These are phyloP conservation scores for Pelagia noctiluca DNA, from an alignment of 30 jellyfish, hydroid and myxozoan species.

Conservation along the genomic window DNA sequence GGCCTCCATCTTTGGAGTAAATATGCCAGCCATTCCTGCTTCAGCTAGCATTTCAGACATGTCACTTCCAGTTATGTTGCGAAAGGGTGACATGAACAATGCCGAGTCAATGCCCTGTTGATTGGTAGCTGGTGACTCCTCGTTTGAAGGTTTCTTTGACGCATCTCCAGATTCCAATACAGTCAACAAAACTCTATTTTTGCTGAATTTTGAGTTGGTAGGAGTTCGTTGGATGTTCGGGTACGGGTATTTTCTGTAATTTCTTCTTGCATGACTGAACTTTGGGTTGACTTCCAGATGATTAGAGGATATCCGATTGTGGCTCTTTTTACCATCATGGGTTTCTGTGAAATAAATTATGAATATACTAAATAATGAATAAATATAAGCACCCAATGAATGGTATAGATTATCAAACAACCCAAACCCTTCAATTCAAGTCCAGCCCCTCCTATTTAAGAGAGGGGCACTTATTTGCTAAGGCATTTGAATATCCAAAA, in stretches of 20 bases:
- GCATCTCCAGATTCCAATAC: conserved; percentile 74
- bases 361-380: too few relatives aligned
- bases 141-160: background rate
- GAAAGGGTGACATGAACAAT: conserved; percentile 86
- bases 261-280: conserved; percentile 11
- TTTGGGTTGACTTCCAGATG: conserved; percentile 48
- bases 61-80: conserved; percentile 58
- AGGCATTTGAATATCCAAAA: too few relatives aligned
- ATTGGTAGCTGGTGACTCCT: conserved; percentile 22
- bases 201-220: conserved; percentile 17
- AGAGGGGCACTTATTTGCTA: too few relatives aligned
- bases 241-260: conserved; percentile 19
- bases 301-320: conserved; percentile 53
- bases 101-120: conserved; percentile 43
- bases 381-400: too few relatives aligned
- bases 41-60: conserved; percentile 86
- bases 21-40: conserved; percentile 71
- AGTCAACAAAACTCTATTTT: conserved; percentile 37
- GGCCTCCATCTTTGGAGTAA: conserved; percentile 45
- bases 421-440: too few relatives aligned
- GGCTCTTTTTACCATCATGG: conserved; percentile 29
- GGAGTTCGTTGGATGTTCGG: conserved; percentile 61
- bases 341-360: conserved; percentile 8
- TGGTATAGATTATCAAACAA: too few relatives aligned
- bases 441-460: too few relatives aligned